Evolutionary conservation across 2,888 invertebrate species (phyloP).

Genomic region (Pyrochroa serraticornis): DNA sequence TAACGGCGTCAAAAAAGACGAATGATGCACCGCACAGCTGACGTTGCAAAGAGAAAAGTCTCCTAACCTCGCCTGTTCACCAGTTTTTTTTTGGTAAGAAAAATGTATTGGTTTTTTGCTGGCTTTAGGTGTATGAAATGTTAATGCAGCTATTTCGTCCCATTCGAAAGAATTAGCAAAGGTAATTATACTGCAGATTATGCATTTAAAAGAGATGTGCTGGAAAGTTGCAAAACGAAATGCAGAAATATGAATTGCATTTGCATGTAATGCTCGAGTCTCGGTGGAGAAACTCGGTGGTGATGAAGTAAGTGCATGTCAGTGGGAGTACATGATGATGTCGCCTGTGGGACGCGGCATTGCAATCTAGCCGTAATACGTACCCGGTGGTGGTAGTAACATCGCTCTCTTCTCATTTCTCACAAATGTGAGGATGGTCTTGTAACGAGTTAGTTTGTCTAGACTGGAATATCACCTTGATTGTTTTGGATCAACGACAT

Average conservation of each 20-base stretch:
- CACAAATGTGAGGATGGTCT: conserved; percentile 14
- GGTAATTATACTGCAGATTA: no score
- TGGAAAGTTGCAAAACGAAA: conserved; percentile 1
- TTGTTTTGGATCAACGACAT: no score
- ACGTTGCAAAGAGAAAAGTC: conserved; percentile 17
- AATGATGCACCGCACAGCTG: conserved; percentile 43
- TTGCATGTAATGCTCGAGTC: conserved; percentile 16
- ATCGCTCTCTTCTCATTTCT: conserved; percentile 19
- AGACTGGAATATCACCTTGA: no score
- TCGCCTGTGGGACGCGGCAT: conserved; percentile 30
- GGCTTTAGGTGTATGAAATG: conserved; percentile 2
- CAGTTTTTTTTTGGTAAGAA: not conserved
- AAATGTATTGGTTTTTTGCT: conserved; percentile 1
- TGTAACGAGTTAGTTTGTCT: no score
- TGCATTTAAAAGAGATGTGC: not conserved
- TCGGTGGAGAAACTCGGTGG: conserved; percentile 12
- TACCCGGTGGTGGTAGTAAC: conserved; percentile 13
- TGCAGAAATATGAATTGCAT: conserved; percentile 18
- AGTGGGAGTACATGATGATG: conserved; percentile 28
- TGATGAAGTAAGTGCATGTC: conserved; percentile 30
- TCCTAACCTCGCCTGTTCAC: no score
- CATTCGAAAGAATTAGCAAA: no score
- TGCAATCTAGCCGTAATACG: conserved; percentile 27
- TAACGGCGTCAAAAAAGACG: conserved; percentile 50
- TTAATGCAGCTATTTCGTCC: not conserved